phyloP scores from a whole-genome alignment of 2,888 invertebrate genomes.

The Danaus chrysippus region DNA sequence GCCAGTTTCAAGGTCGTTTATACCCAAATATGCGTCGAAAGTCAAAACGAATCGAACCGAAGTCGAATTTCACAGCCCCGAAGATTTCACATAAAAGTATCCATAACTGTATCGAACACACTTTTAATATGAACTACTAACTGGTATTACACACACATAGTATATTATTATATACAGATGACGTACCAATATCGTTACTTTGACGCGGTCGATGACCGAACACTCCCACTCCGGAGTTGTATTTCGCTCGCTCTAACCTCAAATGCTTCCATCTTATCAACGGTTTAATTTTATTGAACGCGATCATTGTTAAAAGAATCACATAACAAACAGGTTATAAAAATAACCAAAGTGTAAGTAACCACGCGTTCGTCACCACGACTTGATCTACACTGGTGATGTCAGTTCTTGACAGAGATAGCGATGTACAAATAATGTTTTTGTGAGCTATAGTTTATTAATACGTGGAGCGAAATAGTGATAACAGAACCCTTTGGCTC shows the following conservation, averaged over 20 bases:
- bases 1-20: no score
- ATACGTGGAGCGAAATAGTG: neutral
- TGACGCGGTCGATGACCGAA: constrained; percentile 78
- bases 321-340: constrained; percentile 23
- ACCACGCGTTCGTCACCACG: constrained; percentile 41
- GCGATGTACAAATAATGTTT: constrained; percentile 25
- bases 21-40: no score
- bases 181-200: constrained; percentile 60
- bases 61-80: no score
- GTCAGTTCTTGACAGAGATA: constrained; percentile 32
- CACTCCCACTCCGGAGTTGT: constrained; percentile 79
- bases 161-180: constrained; percentile 8
- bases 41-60: no score
- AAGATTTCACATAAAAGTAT: no score
- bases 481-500: neutral
- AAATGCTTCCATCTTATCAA: constrained; percentile 50
- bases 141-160: no score
- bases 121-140: no score
- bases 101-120: no score
- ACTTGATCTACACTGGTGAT: constrained; percentile 43
- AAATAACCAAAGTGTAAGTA: neutral
- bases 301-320: constrained; percentile 49
- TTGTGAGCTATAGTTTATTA: constrained; percentile 26
- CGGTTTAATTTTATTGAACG: constrained; percentile 51
- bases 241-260: constrained; percentile 47